Base-by-base conservation (phyloP, 2,797 vertebrate genomes). In the Chrosomus eos region DNA sequence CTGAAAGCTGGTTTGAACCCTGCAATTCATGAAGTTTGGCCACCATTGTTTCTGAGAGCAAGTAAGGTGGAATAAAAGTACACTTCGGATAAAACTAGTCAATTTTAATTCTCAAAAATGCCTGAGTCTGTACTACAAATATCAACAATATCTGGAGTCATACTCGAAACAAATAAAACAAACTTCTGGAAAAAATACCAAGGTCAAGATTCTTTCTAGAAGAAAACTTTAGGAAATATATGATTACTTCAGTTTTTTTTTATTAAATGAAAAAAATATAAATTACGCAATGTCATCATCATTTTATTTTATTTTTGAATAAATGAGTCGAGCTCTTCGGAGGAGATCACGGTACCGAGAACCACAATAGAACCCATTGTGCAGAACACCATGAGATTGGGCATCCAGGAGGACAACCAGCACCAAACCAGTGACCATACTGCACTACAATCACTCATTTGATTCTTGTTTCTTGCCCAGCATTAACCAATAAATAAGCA, bases 281-380 rank as follows among this genome's bases (percentile, higher is more conserved):
- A 26, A 55, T 55, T 58, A 7, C 5, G 11, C 72, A 75, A 36
- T 7, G 7, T 4, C 13, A 58, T 75, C 13, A 58, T 75, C 31
- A 14, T 38, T 58, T 75, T 4, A 23, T 68, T 67, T 67, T 55
- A 53, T 36, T 75, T 75, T 7, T 55, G 21, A 9, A n/a, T n/a
- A 7, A 84, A 36, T 0, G 85, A 87, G 64, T n/a, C 75, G 0
- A 66, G 76, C 13, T 88, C 88, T 51, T 89, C 86, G 0, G 84
- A 87, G 78, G 89, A 89, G 71, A 33, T 9, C 40, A 11, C 7
- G 8, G 1, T 3, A 18, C 40, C 31, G 1, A 51, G 16, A 51
- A 7, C 48, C 48, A 26, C 82, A 3, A 10, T 5, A 8, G 23
- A 6, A 36, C 68, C 75, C 5, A 5, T 48, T 19, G 11, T 0